These are phyloP conservation scores for Sclerurus mexicanus DNA, from an alignment of 2,113 vertebrate species.

Conservation along the genomic window DNA sequence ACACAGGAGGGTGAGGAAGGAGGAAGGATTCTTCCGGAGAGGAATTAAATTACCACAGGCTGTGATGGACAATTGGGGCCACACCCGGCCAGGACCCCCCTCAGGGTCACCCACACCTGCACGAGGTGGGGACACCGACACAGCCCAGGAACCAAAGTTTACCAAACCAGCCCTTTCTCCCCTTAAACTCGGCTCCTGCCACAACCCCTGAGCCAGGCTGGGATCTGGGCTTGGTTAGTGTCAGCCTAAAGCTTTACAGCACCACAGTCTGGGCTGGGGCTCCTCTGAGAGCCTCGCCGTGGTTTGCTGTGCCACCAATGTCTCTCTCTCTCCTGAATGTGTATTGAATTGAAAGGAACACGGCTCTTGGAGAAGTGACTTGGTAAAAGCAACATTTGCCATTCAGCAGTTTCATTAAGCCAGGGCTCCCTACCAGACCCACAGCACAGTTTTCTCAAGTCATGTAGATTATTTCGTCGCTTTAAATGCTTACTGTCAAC, in stretches of 20 bases:
- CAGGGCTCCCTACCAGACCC: neutral
- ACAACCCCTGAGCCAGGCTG: neutral
- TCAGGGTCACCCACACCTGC: neutral
- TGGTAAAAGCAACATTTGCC: neutral
- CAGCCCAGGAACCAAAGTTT: neutral
- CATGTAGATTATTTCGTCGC: neutral
- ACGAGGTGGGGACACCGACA: too few species aligned
- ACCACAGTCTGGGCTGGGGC: neutral
- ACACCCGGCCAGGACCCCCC: neutral
- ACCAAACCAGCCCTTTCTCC: neutral
- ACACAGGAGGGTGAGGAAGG: neutral
- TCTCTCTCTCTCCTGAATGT: fast-evolving
- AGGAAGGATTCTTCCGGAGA: neutral
- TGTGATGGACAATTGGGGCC: neutral
- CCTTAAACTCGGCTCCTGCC: neutral
- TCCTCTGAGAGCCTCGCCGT: neutral
- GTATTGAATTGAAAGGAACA: neutral
- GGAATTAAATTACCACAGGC: neutral
- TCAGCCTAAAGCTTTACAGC: neutral
- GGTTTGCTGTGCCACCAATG: neutral
- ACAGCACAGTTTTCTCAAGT: neutral
- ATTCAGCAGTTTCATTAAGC: neutral
- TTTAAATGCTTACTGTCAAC: neutral
- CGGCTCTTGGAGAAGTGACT: neutral
- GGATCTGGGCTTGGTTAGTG: neutral